These are phyloP conservation scores for Meteorus cinctellus DNA, from an alignment of 2,888 invertebrate genomes.

Conservation along the genomic window DNA sequence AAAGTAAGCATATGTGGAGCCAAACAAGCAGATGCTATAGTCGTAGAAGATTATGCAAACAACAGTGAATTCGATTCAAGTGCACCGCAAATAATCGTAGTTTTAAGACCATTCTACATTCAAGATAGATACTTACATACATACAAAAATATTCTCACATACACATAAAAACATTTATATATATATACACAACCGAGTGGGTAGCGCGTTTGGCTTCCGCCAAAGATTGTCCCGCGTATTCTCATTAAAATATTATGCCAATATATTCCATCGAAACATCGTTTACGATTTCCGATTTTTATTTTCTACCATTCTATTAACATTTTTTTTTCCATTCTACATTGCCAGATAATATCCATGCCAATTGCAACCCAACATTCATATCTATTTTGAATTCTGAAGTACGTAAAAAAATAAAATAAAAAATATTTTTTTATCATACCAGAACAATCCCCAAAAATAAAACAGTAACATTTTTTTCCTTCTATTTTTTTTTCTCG, in stretches of 20 bases:
- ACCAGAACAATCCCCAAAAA: not conserved
- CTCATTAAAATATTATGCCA: slow-evolving; percentile 14
- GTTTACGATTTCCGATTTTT: slow-evolving; percentile 42
- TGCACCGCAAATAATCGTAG: slow-evolving; percentile 72
- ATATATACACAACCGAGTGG: not conserved
- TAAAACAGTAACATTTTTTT: not conserved
- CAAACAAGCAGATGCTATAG: slow-evolving; percentile 44
- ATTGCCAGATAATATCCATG: not conserved
- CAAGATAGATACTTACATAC: slow-evolving; percentile 56
- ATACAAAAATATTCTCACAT: not conserved
- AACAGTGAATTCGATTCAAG: slow-evolving; percentile 72
- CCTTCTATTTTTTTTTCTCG: not conserved
- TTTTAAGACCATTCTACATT: slow-evolving; percentile 66
- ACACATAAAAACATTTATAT: not conserved
- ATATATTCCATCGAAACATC: slow-evolving; percentile 62
- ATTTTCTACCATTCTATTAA: not conserved
- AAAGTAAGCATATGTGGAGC: slow-evolving; percentile 16
- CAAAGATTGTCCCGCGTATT: not conserved
- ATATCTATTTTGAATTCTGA: not conserved
- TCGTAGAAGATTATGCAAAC: slow-evolving; percentile 70
- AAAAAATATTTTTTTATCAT: not conserved
- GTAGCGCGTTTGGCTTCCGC: not conserved
- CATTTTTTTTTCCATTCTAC: not conserved
- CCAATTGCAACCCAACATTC: not conserved
- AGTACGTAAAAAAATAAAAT: not conserved